Base-by-base conservation (phyloP, 2,797 vertebrate genomes). In the Distichodus sexfasciatus region DNA sequence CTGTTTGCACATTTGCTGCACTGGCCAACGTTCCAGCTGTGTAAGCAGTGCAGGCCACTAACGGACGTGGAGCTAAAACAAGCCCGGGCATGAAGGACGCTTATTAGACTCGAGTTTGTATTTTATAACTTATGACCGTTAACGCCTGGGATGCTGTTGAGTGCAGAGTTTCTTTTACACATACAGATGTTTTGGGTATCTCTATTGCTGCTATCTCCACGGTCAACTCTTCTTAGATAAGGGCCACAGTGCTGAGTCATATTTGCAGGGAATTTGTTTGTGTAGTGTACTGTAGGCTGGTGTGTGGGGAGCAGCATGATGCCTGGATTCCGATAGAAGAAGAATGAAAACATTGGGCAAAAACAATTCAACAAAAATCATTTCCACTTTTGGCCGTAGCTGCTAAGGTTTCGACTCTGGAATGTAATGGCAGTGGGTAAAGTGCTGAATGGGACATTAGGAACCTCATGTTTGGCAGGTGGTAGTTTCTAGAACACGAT, bases 11-110 rank as follows among this genome's bases (percentile, higher is more conserved):
- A 76, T 78, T 85, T 85, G 83, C 86, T 82, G 76, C 85, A 81
- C 67, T 60, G 74, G 74, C 70, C 72, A 69, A 31, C 24, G 68
- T 81, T 74, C 81, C 89, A 90, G 87, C 86, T 89, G 87, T 85
- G 75, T 81, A 85, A 89, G 88, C 86, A 89, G 87, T 84, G 85
- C 66, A 59, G 74, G 74, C 58, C 75, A 77, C 80, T 72, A 79
- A 76, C 69, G 69, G 75, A 29, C 41, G 71, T 15, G 21, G 44
- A 50, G 76, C 77, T 76, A 69, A 76, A 70, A 58, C 8, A 51
- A 44, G 51, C 48, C 48, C 35, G 28, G 33, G 33, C 51, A 68
- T 58, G 62, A 73, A 44, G 26, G 40, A 50, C 23, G 35, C 8
- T 53, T 46, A 58, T 76, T 74, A 70, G 71, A 72, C 69, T 57